Percentiles rank a stretch among this genome's conserved stretches.
These are phyloP conservation scores for Lagopus leucura DNA, from an alignment of 2,113 vertebrate genomes.

Conservation along the genomic window DNA sequence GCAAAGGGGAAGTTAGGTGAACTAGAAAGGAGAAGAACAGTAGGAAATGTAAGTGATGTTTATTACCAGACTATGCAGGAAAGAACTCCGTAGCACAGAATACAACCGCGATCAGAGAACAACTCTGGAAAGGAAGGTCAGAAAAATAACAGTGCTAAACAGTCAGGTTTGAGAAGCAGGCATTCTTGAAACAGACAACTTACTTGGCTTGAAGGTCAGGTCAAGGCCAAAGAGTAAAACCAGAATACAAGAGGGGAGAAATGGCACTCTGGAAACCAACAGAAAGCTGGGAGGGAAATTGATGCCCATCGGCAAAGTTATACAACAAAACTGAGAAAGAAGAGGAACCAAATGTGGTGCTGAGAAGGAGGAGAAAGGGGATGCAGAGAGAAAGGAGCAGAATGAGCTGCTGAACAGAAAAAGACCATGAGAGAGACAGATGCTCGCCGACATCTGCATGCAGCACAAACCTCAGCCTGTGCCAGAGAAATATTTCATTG, in stretches of 20 bases:
- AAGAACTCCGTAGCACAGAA: neutral
- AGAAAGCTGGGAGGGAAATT: neutral
- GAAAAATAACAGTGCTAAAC: neutral
- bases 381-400: neutral
- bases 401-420: neutral
- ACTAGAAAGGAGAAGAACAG: neutral
- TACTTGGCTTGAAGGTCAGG: neutral
- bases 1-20: neutral
- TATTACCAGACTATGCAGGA: neutral
- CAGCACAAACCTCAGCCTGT: constrained; percentile 12
- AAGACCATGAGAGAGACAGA: neutral
- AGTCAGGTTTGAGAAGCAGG: neutral
- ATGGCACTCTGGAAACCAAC: neutral
- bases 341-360: neutral
- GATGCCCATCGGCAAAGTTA: neutral
- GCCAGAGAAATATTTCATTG: neutral
- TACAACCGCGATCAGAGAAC: neutral
- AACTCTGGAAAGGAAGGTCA: neutral
- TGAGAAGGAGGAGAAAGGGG: neutral
- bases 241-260: neutral
- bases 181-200: neutral
- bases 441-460: neutral
- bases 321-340: neutral
- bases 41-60: neutral
- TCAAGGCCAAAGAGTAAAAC: neutral